phyloP scores from a whole-genome alignment of 2,888 invertebrate genomes.

The Melanargia galathea region DNA sequence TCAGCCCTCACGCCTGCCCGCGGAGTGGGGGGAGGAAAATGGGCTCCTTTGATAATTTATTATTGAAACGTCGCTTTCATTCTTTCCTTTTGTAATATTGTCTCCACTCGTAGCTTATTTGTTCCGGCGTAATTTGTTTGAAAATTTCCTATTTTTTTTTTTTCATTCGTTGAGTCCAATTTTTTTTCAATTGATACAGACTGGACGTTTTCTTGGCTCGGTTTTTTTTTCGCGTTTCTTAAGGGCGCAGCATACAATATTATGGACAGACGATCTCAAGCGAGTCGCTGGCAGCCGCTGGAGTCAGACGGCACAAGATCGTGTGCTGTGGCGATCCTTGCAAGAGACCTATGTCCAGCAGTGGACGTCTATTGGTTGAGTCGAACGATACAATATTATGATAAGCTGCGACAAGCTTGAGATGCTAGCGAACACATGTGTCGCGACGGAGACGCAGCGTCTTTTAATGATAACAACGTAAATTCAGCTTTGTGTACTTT shows the following conservation, averaged over 20 bases:
- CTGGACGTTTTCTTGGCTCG: neutral
- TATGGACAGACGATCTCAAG: too few relatives aligned
- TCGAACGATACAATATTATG: too few relatives aligned
- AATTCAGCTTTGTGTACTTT: too few relatives aligned
- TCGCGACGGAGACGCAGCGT: too few relatives aligned
- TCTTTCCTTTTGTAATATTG: constrained; percentile 72
- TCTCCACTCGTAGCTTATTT: constrained; percentile 64
- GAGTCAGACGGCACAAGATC: too few relatives aligned
- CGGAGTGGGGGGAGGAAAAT: constrained; percentile 44
- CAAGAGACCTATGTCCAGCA: too few relatives aligned
- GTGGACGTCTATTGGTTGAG: too few relatives aligned
- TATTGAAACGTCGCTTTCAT: constrained; percentile 73
- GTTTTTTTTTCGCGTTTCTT: neutral
- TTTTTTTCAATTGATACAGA: constrained; percentile 12
- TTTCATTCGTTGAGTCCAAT: constrained; percentile 37
- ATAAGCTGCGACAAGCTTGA: too few relatives aligned
- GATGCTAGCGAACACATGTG: too few relatives aligned
- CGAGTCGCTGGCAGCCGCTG: too few relatives aligned
- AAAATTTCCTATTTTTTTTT: constrained; percentile 49
- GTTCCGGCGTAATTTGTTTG: constrained; percentile 64
- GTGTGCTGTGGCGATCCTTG: too few relatives aligned
- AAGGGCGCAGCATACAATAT: neutral
- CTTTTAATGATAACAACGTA: too few relatives aligned
- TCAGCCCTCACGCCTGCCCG: constrained; percentile 58
- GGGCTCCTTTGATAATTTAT: constrained; percentile 71